Base-by-base conservation (phyloP, 2,113 vertebrate genomes). In the Gopherus flavomarginatus region DNA sequence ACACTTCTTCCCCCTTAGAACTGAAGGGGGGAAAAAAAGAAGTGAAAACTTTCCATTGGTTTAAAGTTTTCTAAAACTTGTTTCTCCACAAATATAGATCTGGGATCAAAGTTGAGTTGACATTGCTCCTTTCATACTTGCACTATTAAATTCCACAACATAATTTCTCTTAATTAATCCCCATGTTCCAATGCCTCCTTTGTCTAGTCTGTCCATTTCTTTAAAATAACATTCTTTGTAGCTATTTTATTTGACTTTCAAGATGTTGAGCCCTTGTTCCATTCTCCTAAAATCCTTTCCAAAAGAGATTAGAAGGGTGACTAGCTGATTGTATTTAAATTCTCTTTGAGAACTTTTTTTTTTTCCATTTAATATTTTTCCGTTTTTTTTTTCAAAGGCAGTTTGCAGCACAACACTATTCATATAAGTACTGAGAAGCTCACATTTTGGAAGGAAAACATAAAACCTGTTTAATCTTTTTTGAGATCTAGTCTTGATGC, bases 271-370 rank as follows among this genome's bases (percentile, higher is more conserved):
- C 53, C 87, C 91, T 86, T 81, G 69, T 92, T 91, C 94, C 95
- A 91, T 97, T 94, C 97, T 97, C 93, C 97, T 77, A 77, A 24
- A 77, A 87, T 92, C 86, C 93, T 0, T 69, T 69, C 65, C 65
- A 1, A 90, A 96, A 96, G 88, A 92, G 96, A 96, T 94, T 97
- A 93, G 96, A 95, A 97, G 95, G 92, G 96, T 97, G 94, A 96
- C 93, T 96, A 87, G 90, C 93, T 92, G 92, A 79, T 86, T 91
- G 50, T 93, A 96, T 97, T 97, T 95, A 96, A 97, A 96, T 97
- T 96, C 94, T 96, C 94, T 96, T 91, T 96, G 94, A 94, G 93
- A 97, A 96, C 95, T 97, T 97, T 79, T 95, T 93, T 95, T 86
- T 96, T 54, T 87, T 93, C 92, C 31, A 31, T 62, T 62, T 80